Conservation (phyloP, 2,888 invertebrate species). For the Ferdinandea cuprea region DNA sequence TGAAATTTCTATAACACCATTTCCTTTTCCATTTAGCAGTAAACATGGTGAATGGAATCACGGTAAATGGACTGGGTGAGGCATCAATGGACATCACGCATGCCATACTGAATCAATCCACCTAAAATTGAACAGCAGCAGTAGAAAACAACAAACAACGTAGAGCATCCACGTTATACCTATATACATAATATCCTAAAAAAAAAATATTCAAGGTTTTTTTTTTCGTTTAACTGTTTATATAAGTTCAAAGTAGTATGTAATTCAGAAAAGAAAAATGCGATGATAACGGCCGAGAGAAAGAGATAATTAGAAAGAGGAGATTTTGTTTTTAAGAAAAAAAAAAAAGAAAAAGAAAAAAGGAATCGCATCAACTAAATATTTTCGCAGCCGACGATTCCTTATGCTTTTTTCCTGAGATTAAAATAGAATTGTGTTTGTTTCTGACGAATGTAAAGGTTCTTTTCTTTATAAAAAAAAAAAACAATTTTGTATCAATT, state of each 20-base stretch:
- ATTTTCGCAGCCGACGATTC: constrained; percentile 26
- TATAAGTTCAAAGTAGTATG: constrained; percentile 72
- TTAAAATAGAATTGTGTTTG: constrained; percentile 27
- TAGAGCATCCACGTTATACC: constrained; percentile 65
- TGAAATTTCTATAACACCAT: constrained; percentile 19
- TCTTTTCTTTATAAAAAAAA: background rate
- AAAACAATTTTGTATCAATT: constrained; percentile 14
- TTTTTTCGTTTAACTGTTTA: constrained; percentile 66
- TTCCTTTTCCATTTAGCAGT: constrained; percentile 83
- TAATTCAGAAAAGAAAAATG: constrained; percentile 48
- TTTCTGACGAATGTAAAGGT: constrained; percentile 24
- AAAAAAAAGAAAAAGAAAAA: constrained; percentile 12
- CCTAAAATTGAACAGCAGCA: constrained; percentile 76
- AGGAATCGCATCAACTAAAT: constrained; percentile 48
- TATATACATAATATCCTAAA: constrained; percentile 73
- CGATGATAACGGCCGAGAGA: constrained; percentile 2
- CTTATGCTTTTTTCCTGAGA: constrained; percentile 55
- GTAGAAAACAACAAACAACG: constrained; percentile 57
- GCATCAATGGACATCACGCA: constrained; percentile 88
- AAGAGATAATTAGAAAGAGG: no score
- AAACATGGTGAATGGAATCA: constrained; percentile 90
- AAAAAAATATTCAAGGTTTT: constrained; percentile 53
- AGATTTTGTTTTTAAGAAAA: constrained; percentile 35
- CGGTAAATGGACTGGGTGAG: constrained; percentile 89
- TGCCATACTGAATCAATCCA: constrained; percentile 82